Base-by-base conservation (phyloP, 2,797 vertebrate species). In the Chaetophractus vellerosus region DNA sequence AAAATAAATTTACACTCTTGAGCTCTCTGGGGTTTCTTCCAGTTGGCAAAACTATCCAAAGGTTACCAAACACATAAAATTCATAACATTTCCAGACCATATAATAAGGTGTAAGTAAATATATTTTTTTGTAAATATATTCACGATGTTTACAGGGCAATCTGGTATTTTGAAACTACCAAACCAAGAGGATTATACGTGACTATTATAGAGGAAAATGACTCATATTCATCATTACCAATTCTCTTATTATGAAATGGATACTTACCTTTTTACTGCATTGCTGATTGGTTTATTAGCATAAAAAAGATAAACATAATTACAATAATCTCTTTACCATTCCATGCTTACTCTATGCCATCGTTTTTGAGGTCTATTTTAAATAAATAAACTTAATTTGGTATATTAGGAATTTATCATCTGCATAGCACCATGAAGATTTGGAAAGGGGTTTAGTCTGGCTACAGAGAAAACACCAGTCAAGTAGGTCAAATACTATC, bases 301-400 rank as follows among this genome's bases (percentile, higher is more conserved):
- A 36, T 61, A 87, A 75, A 78, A 88, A 75, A 81, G 9, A 12
- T 19, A 59, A 9, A 48, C 8, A 10, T 61, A 19, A 81, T 82
- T 78, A 55, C 83, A 96, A 95, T 83, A 75, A 83, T 57, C 23
- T 66, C 31, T 24, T 63, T 84, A n/a, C 4, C 45, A 78, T 59
- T 87, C 61, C 41, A 36, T 68, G 55, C 1, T n/a, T 82, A 63
- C 31, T 83, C 57, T 63, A 14, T 82, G 21, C 76, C 10, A 28
- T 0, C 50, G 10, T 81, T 28, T 80, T 81, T 88, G 21, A 85
- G 28, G 12, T 50, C 26, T 89, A 26, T 68, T 86, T 96, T 57
- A 90, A 95, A 75, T 55, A 18, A 94, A 14, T 5, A 75, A 64
- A 83, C 1, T 78, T 57, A 89, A 61, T 50, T 74, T 82, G 15